Evolutionary conservation across 2,113 vertebrate species (phyloP).

Genomic region (Mellivora capensis): DNA sequence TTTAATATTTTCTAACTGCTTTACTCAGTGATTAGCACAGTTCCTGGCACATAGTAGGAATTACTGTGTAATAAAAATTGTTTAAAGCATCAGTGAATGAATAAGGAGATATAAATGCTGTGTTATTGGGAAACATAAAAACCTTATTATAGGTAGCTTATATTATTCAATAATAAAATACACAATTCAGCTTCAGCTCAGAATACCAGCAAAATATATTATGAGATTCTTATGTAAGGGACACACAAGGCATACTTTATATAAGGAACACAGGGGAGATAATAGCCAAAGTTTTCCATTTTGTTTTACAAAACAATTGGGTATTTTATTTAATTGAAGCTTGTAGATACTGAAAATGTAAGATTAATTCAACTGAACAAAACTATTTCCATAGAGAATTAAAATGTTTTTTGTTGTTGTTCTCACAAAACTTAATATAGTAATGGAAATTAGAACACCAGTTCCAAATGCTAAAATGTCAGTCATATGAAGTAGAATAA

Average conservation of each 20-base stretch:
- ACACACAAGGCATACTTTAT: neutral
- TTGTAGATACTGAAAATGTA: neutral
- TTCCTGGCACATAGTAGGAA: neutral
- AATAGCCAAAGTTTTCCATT: neutral
- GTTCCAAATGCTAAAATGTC: conserved; percentile 12
- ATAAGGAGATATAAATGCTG: neutral
- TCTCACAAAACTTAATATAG: conserved; percentile 22
- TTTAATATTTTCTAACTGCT: neutral
- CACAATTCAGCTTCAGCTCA: neutral
- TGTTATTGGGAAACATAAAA: neutral
- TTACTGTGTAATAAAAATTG: neutral
- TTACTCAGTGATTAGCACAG: neutral
- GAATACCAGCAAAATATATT: neutral
- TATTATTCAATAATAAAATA: neutral
- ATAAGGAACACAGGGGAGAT: neutral
- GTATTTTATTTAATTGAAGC: neutral
- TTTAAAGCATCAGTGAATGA: neutral
- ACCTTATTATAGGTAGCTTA: neutral
- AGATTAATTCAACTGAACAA: neutral
- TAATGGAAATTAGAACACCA: conserved; percentile 31
- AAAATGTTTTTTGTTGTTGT: neutral
- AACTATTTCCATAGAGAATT: neutral
- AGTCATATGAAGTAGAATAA: conserved; percentile 52
- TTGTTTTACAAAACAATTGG: neutral
- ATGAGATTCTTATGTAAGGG: neutral